A percentile compares a stretch with the other conserved stretches of the same genome.
These are phyloP conservation scores for Paratilapia polleni DNA, from an alignment of 2,113 vertebrate species.

Conservation along the genomic window DNA sequence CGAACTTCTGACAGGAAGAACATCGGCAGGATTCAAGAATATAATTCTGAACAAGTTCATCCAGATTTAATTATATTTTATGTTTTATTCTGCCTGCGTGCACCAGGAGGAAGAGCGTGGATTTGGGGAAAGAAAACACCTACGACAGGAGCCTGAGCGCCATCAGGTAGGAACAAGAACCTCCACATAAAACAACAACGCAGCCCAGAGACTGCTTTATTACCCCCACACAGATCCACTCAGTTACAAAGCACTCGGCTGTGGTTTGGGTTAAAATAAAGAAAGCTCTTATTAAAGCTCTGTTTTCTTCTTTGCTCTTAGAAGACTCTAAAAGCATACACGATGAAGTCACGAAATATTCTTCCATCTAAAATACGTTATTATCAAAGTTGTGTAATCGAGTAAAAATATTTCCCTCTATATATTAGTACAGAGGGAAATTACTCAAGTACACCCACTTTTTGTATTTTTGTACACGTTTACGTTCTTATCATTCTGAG, in stretches of 20 bases:
- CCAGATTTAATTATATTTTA: not conserved
- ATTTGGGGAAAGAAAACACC: not conserved
- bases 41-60: not conserved
- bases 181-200: not conserved
- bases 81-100: not conserved
- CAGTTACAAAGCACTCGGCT: too few relatives aligned
- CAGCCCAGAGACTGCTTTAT: not conserved
- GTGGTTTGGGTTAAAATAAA: too few relatives aligned
- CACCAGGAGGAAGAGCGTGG: not conserved
- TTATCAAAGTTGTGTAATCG: not conserved
- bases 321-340: not conserved
- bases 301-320: too few relatives aligned
- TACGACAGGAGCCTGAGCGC: not conserved
- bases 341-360: not conserved
- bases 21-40: too few relatives aligned
- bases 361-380: not conserved
- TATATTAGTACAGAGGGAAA: too few relatives aligned
- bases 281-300: too few relatives aligned
- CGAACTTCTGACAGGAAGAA: not conserved
- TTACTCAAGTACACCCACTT: not conserved
- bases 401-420: not conserved
- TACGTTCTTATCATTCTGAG: not conserved
- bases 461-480: not conserved
- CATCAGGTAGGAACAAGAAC: constrained; percentile 41
- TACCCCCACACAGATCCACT: too few relatives aligned